Conservation (phyloP, 2,113 vertebrate species). For the Spizaetus ornatus region DNA sequence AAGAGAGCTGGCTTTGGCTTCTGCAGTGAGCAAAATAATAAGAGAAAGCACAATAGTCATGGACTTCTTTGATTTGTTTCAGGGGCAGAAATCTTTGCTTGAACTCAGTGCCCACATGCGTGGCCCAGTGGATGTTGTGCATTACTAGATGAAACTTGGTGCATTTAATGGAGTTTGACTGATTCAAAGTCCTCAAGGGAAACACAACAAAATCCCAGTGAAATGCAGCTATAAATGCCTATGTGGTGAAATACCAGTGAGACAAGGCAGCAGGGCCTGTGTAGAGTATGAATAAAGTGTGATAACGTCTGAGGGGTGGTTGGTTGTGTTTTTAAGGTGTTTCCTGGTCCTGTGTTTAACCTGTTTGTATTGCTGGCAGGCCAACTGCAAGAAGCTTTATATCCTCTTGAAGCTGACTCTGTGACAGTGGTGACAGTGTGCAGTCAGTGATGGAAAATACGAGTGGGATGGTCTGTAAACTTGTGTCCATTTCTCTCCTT, state of each 20-base stretch:
- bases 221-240: background rate
- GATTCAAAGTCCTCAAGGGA: background rate
- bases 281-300: background rate
- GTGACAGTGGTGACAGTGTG: background rate
- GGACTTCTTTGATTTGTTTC: background rate
- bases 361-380: background rate
- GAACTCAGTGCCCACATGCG: rapidly evolving
- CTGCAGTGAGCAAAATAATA: background rate
- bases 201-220: background rate
- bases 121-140: background rate
- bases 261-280: background rate
- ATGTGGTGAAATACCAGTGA: background rate
- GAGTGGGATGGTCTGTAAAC: background rate
- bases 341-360: background rate
- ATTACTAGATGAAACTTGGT: rapidly evolving
- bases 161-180: background rate
- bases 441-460: background rate
- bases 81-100: background rate
- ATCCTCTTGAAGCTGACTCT: background rate
- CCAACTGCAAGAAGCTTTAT: background rate
- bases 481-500: background rate
- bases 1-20: background rate
- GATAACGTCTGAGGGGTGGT: rapidly evolving
- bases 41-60: background rate
- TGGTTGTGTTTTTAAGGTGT: background rate